A percentile compares a stretch with the other conserved stretches of the same genome.
Evolutionary conservation across 2,797 vertebrate genomes (phyloP).

Genomic region (Dicrostonyx torquatus): DNA sequence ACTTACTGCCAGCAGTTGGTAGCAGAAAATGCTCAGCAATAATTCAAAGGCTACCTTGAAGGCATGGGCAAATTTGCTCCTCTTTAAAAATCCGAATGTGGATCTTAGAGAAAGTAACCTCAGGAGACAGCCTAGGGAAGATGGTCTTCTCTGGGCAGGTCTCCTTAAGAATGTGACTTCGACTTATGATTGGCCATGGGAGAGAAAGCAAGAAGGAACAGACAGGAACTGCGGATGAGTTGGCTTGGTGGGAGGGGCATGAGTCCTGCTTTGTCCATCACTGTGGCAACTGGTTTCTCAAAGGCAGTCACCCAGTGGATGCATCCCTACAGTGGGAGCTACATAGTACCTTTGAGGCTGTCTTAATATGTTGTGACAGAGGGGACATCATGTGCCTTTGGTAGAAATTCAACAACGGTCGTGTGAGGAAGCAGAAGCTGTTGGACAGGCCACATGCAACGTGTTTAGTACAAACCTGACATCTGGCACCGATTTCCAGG

Average conservation of each 20-base stretch:
- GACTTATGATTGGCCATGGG: neutral
- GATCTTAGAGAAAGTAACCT: neutral
- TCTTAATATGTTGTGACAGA: neutral
- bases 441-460: accelerated
- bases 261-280: neutral
- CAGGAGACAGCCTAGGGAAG: neutral
- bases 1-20: neutral
- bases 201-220: neutral
- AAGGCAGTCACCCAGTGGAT: neutral
- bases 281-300: neutral
- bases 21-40: neutral
- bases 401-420: neutral
- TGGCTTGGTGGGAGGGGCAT: neutral
- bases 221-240: accelerated
- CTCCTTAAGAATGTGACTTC: neutral
- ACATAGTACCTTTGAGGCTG: neutral
- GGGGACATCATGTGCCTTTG: accelerated
- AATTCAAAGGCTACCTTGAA: neutral
- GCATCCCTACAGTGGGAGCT: accelerated
- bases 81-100: neutral
- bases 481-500: neutral
- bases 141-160: neutral
- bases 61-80: neutral
- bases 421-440: neutral
- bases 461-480: accelerated